Evolutionary conservation across 2,888 invertebrate species (phyloP).

Genomic region (Lasioglossum villosulum): DNA sequence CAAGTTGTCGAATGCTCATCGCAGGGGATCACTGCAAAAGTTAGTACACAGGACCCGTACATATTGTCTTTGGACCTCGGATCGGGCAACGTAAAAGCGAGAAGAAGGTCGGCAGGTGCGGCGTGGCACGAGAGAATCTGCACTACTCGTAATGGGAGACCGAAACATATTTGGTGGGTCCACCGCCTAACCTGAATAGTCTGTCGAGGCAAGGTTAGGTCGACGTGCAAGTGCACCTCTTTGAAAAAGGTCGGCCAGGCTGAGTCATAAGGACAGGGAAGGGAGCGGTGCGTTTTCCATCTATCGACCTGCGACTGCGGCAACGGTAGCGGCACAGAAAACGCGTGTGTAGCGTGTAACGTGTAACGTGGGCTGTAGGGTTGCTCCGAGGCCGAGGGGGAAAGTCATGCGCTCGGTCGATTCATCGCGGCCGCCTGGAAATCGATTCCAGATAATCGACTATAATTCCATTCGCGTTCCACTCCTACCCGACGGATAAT

Average conservation of each 20-base stretch:
- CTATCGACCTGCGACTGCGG: slow-evolving; percentile 71
- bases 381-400: slow-evolving; percentile 24
- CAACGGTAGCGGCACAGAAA: slow-evolving; percentile 56
- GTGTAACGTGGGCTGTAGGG: background rate
- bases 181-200: slow-evolving; percentile 37
- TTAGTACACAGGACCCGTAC: background rate
- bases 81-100: slow-evolving; percentile 26
- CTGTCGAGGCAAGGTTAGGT: slow-evolving; percentile 42
- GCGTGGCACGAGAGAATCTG: slow-evolving; percentile 1
- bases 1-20: too few relatives aligned
- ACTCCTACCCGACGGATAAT: slow-evolving; percentile 36
- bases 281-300: slow-evolving; percentile 69
- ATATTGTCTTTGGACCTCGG: background rate
- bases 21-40: background rate
- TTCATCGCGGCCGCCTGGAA: slow-evolving; percentile 34
- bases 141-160: slow-evolving; percentile 26
- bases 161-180: slow-evolving; percentile 31
- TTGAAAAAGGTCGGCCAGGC: slow-evolving; percentile 54
- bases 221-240: slow-evolving; percentile 55
- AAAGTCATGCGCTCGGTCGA: slow-evolving; percentile 32
- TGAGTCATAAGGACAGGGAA: slow-evolving; percentile 61
- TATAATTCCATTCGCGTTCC: slow-evolving; percentile 61
- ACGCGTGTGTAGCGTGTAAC: slow-evolving; percentile 61
- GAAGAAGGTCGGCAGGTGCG: slow-evolving; percentile 42
- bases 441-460: slow-evolving; percentile 66